phyloP scores from a whole-genome alignment of 2,113 vertebrate species.

The Corvus cornix region DNA sequence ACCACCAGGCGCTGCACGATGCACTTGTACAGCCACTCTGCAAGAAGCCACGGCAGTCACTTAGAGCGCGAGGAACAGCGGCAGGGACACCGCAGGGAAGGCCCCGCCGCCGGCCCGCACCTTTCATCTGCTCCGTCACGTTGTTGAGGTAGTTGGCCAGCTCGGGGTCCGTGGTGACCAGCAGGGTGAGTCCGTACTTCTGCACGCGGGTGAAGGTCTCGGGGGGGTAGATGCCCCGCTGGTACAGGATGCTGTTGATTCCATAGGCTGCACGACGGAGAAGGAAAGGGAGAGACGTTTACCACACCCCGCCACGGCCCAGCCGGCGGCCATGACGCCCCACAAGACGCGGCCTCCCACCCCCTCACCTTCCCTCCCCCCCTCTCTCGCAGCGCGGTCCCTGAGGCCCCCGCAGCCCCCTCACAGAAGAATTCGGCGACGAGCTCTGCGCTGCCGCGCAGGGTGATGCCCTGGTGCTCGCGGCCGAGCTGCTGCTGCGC shows the following conservation, averaged over 20 bases:
- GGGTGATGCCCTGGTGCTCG: conserved; percentile 85
- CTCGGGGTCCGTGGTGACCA: conserved; percentile 86
- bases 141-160: conserved; percentile 90
- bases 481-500: conserved; percentile 48
- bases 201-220: conserved; percentile 91
- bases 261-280: conserved; percentile 79
- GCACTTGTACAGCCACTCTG: conserved; percentile 94
- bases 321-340: neutral
- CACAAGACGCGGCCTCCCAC: neutral
- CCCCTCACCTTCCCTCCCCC: neutral
- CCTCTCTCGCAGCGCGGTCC: neutral
- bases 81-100: rapidly evolving
- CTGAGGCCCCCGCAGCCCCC: conserved; percentile 26
- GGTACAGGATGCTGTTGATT: conserved; percentile 97
- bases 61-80: rapidly evolving
- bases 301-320: neutral
- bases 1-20: conserved; percentile 93
- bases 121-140: conserved; percentile 92
- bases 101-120: conserved; percentile 17
- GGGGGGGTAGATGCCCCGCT: conserved; percentile 92
- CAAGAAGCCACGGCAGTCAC: neutral
- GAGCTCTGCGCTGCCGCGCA: conserved; percentile 89
- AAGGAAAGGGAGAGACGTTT: neutral
- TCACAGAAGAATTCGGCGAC: conserved; percentile 95
- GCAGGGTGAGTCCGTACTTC: conserved; percentile 91